Conservation (phyloP, 2,888 invertebrate species). For the Pseudococcus longispinus region DNA sequence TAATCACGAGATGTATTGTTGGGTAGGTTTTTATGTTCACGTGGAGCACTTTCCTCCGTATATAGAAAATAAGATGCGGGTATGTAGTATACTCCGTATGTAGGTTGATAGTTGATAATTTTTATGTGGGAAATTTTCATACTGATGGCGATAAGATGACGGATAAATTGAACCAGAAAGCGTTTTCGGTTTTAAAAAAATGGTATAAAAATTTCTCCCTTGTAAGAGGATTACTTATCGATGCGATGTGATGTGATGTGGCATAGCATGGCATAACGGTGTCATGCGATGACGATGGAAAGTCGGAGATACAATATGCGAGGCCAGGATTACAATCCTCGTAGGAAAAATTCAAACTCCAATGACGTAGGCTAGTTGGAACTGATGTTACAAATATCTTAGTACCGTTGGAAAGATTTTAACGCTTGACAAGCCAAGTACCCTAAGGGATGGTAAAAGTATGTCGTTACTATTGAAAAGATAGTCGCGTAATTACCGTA, state of each 20-base stretch:
- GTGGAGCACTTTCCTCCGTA: background rate
- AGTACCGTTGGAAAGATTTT: background rate
- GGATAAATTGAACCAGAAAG: background rate
- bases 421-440: constrained; percentile 2
- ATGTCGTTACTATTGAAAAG: background rate
- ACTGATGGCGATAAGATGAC: background rate
- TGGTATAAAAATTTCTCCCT: too few relatives aligned
- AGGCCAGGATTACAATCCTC: background rate
- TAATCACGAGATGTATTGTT: background rate
- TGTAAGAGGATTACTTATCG: background rate
- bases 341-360: background rate
- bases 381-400: background rate
- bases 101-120: too few relatives aligned
- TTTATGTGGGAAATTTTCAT: background rate
- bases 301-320: too few relatives aligned
- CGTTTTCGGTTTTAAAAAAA: background rate
- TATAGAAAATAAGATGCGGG: background rate
- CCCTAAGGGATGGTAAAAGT: background rate
- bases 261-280: too few relatives aligned
- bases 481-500: background rate
- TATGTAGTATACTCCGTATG: background rate
- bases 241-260: too few relatives aligned
- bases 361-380: constrained; percentile 14
- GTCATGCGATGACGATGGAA: background rate
- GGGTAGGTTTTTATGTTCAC: background rate